phyloP scores from a whole-genome alignment of 2,113 vertebrate species.

The Pongo pygmaeus region DNA sequence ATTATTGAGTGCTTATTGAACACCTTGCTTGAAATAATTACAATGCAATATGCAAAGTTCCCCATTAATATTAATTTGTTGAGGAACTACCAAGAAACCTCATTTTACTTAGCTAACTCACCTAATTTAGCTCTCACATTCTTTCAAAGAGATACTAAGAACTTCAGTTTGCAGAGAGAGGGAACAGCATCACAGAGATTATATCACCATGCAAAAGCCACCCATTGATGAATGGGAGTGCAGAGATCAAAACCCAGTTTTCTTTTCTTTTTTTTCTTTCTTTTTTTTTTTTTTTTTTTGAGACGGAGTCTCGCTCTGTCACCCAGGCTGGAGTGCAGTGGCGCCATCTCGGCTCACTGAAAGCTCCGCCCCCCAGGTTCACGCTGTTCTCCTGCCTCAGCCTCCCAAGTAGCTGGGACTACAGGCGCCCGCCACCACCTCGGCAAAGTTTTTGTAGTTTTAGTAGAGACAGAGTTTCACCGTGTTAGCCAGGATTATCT shows the following conservation, averaged over 20 bases:
- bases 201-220: not conserved
- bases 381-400: too few relatives aligned
- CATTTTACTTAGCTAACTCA: not conserved
- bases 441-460: too few relatives aligned
- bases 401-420: too few relatives aligned
- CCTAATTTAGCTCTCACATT: not conserved
- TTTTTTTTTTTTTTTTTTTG: too few relatives aligned
- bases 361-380: too few relatives aligned
- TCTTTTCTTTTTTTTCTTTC: not conserved
- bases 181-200: not conserved
- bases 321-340: too few relatives aligned
- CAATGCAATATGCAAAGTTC: not conserved
- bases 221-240: not conserved
- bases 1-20: not conserved
- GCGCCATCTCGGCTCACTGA: too few relatives aligned
- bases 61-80: not conserved
- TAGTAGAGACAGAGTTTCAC: too few relatives aligned
- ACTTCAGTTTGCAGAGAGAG: not conserved
- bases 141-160: not conserved
- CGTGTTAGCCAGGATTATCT: too few relatives aligned
- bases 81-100: not conserved
- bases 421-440: too few relatives aligned
- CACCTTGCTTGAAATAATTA: conserved; percentile 10
- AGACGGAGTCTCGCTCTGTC: too few relatives aligned
- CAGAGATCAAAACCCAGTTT: not conserved